Evolutionary conservation across 2,113 vertebrate genomes (phyloP).

Genomic region (Mystacornis crossleyi): DNA sequence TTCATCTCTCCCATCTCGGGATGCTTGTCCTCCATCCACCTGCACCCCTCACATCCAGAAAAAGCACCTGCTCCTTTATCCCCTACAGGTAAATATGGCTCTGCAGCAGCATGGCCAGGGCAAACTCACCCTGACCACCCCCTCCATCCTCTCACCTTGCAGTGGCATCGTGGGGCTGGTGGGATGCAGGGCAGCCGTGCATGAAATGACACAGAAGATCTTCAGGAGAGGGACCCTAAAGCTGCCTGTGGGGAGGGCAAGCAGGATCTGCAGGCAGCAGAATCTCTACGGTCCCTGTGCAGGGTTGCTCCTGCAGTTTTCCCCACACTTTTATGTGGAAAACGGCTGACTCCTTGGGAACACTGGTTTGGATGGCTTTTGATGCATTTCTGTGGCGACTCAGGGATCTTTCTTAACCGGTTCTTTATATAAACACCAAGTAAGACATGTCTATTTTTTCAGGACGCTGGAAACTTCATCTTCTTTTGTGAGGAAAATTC

Average conservation of each 20-base stretch:
- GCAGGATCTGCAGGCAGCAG: not conserved
- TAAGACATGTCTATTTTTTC: not conserved
- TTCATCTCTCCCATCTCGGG: not conserved
- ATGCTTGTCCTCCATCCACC: fast-evolving
- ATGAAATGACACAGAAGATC: not conserved
- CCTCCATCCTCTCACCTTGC: fast-evolving
- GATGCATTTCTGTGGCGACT: not conserved
- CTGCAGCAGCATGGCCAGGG: not conserved
- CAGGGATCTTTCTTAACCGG: not conserved
- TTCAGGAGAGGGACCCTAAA: not conserved
- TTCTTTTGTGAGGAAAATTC: not conserved
- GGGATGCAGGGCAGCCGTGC: not conserved
- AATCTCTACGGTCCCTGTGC: not conserved
- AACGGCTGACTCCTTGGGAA: fast-evolving
- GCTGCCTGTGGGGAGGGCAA: not conserved
- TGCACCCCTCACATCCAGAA: fast-evolving
- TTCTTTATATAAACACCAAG: not conserved
- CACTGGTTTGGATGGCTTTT: not conserved
- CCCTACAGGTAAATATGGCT: fast-evolving
- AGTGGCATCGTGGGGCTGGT: fast-evolving
- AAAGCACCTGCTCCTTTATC: not conserved
- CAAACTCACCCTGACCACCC: not conserved
- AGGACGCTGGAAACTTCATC: not conserved
- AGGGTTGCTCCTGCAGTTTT: not conserved
- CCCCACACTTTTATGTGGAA: not conserved